These are phyloP conservation scores for Drosophila engyochracea DNA, from an alignment of 2,888 invertebrate species.

Conservation along the genomic window DNA sequence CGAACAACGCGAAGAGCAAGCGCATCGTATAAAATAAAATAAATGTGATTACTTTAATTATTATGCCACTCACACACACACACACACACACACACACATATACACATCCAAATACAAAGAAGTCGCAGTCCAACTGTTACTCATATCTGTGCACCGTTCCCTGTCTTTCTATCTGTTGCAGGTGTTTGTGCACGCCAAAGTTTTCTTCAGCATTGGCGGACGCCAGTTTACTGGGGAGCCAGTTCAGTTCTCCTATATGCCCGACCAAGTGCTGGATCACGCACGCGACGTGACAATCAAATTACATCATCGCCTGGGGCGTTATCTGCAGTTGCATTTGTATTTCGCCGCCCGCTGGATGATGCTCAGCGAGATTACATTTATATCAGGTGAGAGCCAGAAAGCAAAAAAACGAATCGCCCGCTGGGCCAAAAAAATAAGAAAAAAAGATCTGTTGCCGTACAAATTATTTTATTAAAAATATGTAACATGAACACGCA, in stretches of 20 bases:
- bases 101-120: constrained; percentile 6
- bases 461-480: constrained; percentile 61
- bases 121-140: constrained; percentile 39
- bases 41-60: constrained; percentile 72
- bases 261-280: constrained; percentile 90
- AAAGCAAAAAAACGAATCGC: constrained; percentile 15
- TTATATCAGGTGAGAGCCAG: constrained; percentile 89
- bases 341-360: constrained; percentile 94
- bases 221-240: constrained; percentile 90
- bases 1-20: constrained; percentile 11
- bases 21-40: constrained; percentile 44
- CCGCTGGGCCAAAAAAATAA: constrained; percentile 40
- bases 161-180: constrained; percentile 79
- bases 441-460: constrained; percentile 30
- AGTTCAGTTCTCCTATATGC: constrained; percentile 91
- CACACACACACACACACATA: constrained; percentile 21
- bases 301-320: constrained; percentile 91
- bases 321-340: constrained; percentile 91
- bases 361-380: constrained; percentile 93
- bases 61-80: constrained; percentile 69
- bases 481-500: constrained; percentile 54
- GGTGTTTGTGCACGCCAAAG: constrained; percentile 92
- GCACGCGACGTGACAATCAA: constrained; percentile 93
- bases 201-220: constrained; percentile 91
- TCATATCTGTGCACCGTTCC: constrained; percentile 26